Evolutionary conservation across 2,888 invertebrate genomes (phyloP), one percentile per base, ranked within the genome.

Genomic region (Corbicula japonica): DNA sequence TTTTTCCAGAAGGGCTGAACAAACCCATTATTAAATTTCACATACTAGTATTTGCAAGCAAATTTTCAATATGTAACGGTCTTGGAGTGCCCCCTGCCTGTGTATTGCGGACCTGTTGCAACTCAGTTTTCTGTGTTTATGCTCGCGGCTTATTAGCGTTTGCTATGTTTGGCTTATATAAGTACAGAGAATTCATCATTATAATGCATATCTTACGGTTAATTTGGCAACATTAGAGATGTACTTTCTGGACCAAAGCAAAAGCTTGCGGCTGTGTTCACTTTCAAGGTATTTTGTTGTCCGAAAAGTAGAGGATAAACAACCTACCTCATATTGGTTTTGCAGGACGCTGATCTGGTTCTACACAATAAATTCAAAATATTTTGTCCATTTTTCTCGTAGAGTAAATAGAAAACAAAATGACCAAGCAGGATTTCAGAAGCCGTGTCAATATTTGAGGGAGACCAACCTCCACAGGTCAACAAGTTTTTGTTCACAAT

Each of bases 401-500:
- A 32, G 5, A 18, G 30, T 54, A 32, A 54, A 54, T 10, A 18
- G 23, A 30, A 30, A 54, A 54, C 8, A 35, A 30, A 58, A 35
- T 58, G 35, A 58, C 21, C 35, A 8, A 35, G 58, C 35, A 21
- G 35, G 35, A 58, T 21, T 21, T 12, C n/a, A 54, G 30, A 6
- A 23, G 32, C 28, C 15, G 28, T 54, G n/a, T 50, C 30, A 23
- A 21, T 23, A n/a, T 28, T 30, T 54, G 1, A 28, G 28, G 32
- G 18, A 12, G 12, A 1, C 30, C 30, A 30, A 18, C 15, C 8
- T 18, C 18, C n/a, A n/a, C 8, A 30, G 54, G 54, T 54, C 54
- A 54, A 54, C 54, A 30, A 54, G 54, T 54, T 30, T 46, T 30
- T 54, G 54, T 30, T n/a, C 30, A 30, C 28, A 12, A 30, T 54